These are phyloP conservation scores for Thereva unica DNA, from an alignment of 2,888 invertebrate genomes.

Conservation along the genomic window DNA sequence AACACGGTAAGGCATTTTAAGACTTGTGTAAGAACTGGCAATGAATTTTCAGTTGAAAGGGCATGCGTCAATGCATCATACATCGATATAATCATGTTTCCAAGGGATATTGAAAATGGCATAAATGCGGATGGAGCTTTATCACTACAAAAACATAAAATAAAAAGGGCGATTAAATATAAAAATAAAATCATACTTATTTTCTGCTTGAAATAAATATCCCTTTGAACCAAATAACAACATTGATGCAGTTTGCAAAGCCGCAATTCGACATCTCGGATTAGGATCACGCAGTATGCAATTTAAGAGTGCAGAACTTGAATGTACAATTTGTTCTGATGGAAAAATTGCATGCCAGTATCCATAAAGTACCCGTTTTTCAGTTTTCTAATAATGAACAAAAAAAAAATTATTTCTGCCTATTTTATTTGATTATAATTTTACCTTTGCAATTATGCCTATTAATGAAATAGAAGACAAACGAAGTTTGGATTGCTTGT, in stretches of 20 bases:
- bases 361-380: constrained; percentile 71
- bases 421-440: constrained; percentile 9
- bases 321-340: constrained; percentile 59
- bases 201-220: constrained; percentile 74
- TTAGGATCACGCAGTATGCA: constrained; percentile 71
- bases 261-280: constrained; percentile 68
- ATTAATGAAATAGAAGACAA: constrained; percentile 69
- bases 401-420: constrained; percentile 21
- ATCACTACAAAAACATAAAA: constrained; percentile 57
- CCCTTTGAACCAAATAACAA: constrained; percentile 71
- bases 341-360: constrained; percentile 79
- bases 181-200: constrained; percentile 59
- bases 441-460: constrained; percentile 64
- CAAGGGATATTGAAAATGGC: constrained; percentile 79
- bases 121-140: constrained; percentile 70
- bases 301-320: constrained; percentile 59
- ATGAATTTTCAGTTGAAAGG: constrained; percentile 69
- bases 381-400: constrained; percentile 62
- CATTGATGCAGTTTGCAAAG: constrained; percentile 69
- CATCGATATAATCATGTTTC: constrained; percentile 72
- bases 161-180: not conserved
- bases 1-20: constrained; percentile 80
- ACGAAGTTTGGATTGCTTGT: constrained; percentile 67
- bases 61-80: constrained; percentile 72
- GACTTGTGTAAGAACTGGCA: constrained; percentile 74